Conservation (phyloP, 2,797 vertebrate genomes). For the Crenuchus spilurus region DNA sequence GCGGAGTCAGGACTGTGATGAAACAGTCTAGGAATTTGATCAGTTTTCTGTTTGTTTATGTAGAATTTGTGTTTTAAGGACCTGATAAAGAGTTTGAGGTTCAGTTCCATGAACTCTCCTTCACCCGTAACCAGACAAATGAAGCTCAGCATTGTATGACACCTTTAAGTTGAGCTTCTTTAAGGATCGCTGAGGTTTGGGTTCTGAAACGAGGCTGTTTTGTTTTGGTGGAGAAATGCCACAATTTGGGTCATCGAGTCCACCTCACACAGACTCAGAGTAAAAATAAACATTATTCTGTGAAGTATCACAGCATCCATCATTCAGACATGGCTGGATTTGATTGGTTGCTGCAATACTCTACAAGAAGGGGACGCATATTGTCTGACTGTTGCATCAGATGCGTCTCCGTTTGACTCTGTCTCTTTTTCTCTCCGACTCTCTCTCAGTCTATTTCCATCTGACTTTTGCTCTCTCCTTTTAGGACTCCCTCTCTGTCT, state of each 20-base stretch:
- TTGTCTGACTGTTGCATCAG: constrained; percentile 50
- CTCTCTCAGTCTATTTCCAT: not conserved
- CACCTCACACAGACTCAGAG: not conserved
- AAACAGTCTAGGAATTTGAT: too few species aligned
- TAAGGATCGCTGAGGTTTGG: too few species aligned
- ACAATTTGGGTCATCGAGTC: not conserved
- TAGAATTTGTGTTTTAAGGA: too few species aligned
- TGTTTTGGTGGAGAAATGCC: not conserved
- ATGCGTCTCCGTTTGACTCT: constrained; percentile 27
- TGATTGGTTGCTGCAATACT: constrained; percentile 31
- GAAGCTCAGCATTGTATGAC: too few species aligned
- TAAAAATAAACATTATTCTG: not conserved
- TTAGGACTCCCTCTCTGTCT: too few species aligned
- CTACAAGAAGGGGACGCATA: constrained; percentile 55
- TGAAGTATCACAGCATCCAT: constrained; percentile 4
- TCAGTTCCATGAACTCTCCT: too few species aligned
- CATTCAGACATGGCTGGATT: not conserved
- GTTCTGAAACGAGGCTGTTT: not conserved
- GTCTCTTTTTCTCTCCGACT: constrained; percentile 13
- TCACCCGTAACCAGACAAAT: too few species aligned
- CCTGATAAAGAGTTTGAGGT: too few species aligned
- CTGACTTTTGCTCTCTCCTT: constrained; percentile 2
- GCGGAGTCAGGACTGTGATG: too few species aligned
- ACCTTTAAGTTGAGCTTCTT: too few species aligned
- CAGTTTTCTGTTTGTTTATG: too few species aligned